Base-by-base conservation (phyloP, 1,140 invertebrate genomes). In the Monochamus saltuarius region DNA sequence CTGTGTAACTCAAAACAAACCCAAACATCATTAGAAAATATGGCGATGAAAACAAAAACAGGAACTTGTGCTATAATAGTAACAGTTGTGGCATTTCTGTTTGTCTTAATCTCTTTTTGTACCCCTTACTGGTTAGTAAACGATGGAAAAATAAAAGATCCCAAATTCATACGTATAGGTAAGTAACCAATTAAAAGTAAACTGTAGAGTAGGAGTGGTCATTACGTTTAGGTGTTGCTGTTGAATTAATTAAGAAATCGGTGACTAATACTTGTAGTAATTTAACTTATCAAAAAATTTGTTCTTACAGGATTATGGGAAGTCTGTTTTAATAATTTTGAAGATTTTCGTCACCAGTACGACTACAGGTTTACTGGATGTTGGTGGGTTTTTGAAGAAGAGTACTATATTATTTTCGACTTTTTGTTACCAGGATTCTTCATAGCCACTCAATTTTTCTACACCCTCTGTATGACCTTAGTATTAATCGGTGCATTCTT, bases 331-430 rank as follows among this genome's bases (percentile, higher is more conserved):
- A 82, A 88, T 66, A 83, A 88, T 34, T 94, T 95, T 74, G 82
- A 88, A 77, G 91, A 95, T 71, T 84, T 88, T 8, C 81, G 84
- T 61, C 90, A 93, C 73, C 85, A 88, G 67, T 91, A 90, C 70
- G 92, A 95, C 63, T 87, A 84, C 3, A 78, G 80, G 50, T 94
- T 94, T 68, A 82, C 78, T 35, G 89, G 88, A 0, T 97, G 94
- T 72, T 91, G 92, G 87, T 96, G 92, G 91, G 87, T 96, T 19
- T 92, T 95, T 70, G 89, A 94, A 79, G 92, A 95, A 76, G 94
- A 95, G 80, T 94, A 91, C 71, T 93, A 94, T 69, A 93, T 94
- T 57, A 90, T 93, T 63, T 87, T 90, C 69, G 88, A 93, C 63
- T 85, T 91, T 56, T 77, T 94, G 10, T 73, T 92, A 64, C 89